A percentile compares a stretch with the other conserved stretches of the same genome.
These are phyloP conservation scores for Lasioglossum oenotherae DNA, from an alignment of 2,888 invertebrate species.

Conservation along the genomic window DNA sequence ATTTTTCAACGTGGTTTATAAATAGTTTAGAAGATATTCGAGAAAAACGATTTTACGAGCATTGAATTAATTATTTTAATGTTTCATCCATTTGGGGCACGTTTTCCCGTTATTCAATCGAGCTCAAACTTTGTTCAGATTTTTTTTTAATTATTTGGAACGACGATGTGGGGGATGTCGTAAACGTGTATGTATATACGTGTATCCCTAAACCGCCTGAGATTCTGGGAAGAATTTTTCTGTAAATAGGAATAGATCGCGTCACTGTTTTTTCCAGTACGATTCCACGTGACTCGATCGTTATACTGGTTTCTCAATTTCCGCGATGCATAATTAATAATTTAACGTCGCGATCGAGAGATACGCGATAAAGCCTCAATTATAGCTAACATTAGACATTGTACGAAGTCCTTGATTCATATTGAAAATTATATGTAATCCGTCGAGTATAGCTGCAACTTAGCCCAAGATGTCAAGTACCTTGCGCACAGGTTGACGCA, in stretches of 20 bases:
- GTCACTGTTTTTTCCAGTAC: slow-evolving; percentile 35
- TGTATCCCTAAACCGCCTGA: not conserved
- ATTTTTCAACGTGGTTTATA: no score
- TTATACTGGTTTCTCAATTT: slow-evolving; percentile 11
- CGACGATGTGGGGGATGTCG: no score
- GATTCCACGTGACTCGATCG: slow-evolving; percentile 13
- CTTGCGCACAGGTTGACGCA: not conserved
- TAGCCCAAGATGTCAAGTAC: not conserved
- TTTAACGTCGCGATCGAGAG: not conserved
- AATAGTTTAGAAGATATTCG: no score
- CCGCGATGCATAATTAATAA: slow-evolving; percentile 14
- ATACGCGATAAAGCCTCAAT: not conserved
- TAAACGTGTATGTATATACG: no score
- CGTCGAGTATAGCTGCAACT: not conserved
- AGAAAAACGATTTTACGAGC: no score
- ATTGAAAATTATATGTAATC: not conserved
- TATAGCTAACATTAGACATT: not conserved
- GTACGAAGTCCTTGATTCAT: not conserved
- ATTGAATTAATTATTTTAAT: no score
- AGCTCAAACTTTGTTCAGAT: no score
- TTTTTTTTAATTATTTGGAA: no score
- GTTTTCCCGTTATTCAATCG: no score
- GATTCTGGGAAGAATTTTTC: slow-evolving; percentile 10
- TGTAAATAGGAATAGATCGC: slow-evolving; percentile 3
- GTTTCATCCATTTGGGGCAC: no score